These are phyloP conservation scores for Sipha maydis DNA, from an alignment of 2,888 invertebrate species.

Conservation along the genomic window DNA sequence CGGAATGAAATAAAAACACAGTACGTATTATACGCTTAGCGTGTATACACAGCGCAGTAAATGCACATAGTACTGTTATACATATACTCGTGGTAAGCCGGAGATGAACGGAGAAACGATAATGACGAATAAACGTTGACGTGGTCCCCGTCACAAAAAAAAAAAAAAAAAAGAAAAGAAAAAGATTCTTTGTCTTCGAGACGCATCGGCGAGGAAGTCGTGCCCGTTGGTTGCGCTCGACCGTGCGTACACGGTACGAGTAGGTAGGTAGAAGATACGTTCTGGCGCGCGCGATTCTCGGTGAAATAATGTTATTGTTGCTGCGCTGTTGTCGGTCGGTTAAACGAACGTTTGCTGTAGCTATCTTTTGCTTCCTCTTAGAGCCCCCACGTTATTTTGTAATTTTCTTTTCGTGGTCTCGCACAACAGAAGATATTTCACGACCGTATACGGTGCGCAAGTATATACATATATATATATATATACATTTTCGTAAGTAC, in stretches of 20 bases:
- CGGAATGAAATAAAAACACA: constrained; percentile 12
- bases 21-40: neutral
- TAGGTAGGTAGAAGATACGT: neutral
- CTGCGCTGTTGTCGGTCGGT: neutral
- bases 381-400: neutral
- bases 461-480: too few species aligned
- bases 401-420: neutral
- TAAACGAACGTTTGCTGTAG: neutral
- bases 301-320: constrained; percentile 3
- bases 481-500: too few species aligned
- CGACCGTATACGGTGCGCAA: neutral
- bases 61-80: neutral
- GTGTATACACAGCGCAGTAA: neutral
- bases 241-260: neutral
- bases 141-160: neutral
- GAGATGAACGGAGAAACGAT: neutral
- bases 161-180: neutral
- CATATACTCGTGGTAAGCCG: neutral
- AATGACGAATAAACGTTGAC: neutral
- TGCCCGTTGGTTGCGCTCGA: constrained; percentile 52
- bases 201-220: constrained; percentile 53
- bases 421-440: neutral
- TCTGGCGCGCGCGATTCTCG: constrained; percentile 4
- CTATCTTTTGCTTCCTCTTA: neutral
- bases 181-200: constrained; percentile 51